phyloP scores from a whole-genome alignment of 2,797 vertebrate species.

The Smutsia gigantea region DNA sequence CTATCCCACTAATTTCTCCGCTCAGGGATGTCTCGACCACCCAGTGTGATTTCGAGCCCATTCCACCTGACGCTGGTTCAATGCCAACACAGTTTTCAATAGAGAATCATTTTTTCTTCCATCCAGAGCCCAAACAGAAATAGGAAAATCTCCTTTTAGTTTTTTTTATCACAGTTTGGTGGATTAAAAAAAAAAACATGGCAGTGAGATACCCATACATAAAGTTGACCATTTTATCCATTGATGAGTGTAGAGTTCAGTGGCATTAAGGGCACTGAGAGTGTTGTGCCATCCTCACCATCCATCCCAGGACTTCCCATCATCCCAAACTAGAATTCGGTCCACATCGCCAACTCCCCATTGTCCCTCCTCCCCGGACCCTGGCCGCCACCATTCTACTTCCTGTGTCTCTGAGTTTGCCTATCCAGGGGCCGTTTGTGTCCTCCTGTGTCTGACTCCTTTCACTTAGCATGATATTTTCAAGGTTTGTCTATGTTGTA shows the following conservation, averaged over 20 bases:
- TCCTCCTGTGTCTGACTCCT: neutral
- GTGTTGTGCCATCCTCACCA: neutral
- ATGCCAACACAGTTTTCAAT: neutral
- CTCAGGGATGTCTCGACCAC: accelerated
- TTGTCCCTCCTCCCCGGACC: neutral
- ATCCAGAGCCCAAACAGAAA: neutral
- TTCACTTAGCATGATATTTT: neutral
- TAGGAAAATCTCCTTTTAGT: neutral
- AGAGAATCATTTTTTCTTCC: too few species aligned
- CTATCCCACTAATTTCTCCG: neutral
- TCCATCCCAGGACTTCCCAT: neutral
- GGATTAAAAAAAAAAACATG: too few species aligned
- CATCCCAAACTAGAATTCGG: neutral
- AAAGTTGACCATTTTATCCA: neutral
- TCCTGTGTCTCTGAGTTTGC: neutral
- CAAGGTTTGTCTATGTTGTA: neutral
- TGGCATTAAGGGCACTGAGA: too few species aligned
- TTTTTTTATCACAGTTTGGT: neutral
- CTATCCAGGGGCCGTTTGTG: neutral
- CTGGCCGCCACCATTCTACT: neutral
- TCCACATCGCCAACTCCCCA: neutral
- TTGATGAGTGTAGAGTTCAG: neutral
- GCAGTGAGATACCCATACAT: too few species aligned
- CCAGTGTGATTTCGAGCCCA: too few species aligned
- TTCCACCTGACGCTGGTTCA: accelerated